These are phyloP conservation scores for Omphaloscelis lunosa DNA, from an alignment of 2,888 invertebrate species.

Conservation along the genomic window DNA sequence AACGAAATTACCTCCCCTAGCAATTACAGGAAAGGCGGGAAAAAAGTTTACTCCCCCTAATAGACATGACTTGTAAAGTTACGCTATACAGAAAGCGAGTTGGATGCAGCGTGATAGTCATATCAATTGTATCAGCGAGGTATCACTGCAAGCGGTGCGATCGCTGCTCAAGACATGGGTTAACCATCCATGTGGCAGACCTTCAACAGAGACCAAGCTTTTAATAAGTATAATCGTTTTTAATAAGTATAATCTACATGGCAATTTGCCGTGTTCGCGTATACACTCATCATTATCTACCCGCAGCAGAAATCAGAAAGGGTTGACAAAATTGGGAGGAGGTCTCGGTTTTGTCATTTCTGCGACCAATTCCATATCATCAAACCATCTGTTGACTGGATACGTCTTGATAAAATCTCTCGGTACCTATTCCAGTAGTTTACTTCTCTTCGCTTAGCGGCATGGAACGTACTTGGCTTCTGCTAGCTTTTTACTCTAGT, in stretches of 20 bases:
- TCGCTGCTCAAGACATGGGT: neutral
- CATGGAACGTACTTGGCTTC: neutral
- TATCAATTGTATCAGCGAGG: no score
- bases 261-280: neutral
- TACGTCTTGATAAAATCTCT: neutral
- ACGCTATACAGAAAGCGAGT: neutral
- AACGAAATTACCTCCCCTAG: constrained; percentile 51
- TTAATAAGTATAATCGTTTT: neutral
- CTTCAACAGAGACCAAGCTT: neutral
- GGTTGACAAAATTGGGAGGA: no score
- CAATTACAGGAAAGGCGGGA: constrained; percentile 52
- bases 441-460: no score
- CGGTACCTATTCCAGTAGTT: neutral
- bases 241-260: neutral
- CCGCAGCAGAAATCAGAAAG: neutral
- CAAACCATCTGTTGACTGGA: neutral
- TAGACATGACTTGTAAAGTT: constrained; percentile 5
- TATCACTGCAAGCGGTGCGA: neutral
- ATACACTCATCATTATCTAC: neutral
- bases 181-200: neutral
- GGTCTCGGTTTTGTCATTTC: neutral
- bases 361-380: neutral
- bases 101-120: neutral
- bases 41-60: constrained; percentile 42
- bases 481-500: neutral